Percentiles rank a stretch among this genome's conserved stretches.
These are phyloP conservation scores for Ursus arctos DNA, from an alignment of 2,113 vertebrate species.

Conservation along the genomic window DNA sequence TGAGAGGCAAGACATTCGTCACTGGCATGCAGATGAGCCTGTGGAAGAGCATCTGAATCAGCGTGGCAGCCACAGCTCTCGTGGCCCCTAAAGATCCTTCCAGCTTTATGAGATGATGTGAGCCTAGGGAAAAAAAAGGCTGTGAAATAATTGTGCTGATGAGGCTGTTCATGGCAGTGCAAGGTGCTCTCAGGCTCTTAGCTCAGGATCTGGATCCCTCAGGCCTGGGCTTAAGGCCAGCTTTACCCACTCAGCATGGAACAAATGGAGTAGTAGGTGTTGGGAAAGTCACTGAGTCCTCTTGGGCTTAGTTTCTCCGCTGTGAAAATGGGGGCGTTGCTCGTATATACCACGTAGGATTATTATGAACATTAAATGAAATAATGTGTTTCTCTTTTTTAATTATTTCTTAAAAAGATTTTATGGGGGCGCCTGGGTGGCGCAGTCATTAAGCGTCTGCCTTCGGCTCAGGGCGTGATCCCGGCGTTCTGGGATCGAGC, in stretches of 20 bases:
- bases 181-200: background rate
- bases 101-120: background rate
- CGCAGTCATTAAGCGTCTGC: too few species aligned
- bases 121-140: background rate
- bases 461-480: too few species aligned
- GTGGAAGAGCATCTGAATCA: background rate
- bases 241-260: fast-evolving
- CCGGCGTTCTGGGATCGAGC: too few species aligned
- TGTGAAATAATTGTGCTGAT: background rate
- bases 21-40: fast-evolving
- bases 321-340: background rate
- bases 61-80: background rate
- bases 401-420: background rate
- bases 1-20: fast-evolving
- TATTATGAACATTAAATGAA: background rate
- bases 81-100: background rate
- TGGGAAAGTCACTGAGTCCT: background rate
- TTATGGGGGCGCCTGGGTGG: background rate
- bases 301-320: background rate
- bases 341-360: too few species aligned
- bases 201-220: background rate
- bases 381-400: background rate
- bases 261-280: background rate
- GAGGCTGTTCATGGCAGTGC: background rate
- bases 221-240: background rate